Percentiles rank a stretch among this genome's conserved stretches.
phyloP scores from a whole-genome alignment of 2,113 vertebrate genomes.

The Syngnathus scovelli region DNA sequence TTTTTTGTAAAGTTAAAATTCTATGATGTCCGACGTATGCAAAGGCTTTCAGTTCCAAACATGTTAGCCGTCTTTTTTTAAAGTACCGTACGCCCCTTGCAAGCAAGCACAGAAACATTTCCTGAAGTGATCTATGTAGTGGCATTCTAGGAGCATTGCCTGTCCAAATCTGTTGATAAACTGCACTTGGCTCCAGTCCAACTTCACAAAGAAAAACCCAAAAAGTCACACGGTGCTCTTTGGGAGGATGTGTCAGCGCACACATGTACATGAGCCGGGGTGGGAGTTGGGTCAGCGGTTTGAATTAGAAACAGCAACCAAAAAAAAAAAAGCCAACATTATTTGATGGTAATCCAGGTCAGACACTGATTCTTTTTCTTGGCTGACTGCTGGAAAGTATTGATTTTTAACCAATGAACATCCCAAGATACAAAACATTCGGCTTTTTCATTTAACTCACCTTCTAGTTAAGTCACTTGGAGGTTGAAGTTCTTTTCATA shows the following conservation, averaged over 20 bases:
- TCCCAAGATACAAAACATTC: slow-evolving; percentile 1
- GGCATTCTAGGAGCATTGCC: slow-evolving; percentile 1
- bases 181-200: slow-evolving; percentile 1
- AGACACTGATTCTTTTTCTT: not conserved
- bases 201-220: slow-evolving; percentile 6
- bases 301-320: slow-evolving; percentile 4
- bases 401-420: slow-evolving; percentile 7
- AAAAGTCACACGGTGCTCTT: slow-evolving; percentile 9
- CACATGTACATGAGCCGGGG: not conserved
- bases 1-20: no score
- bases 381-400: not conserved
- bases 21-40: not conserved
- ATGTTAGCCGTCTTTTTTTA: not conserved
- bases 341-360: slow-evolving; percentile 8
- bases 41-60: not conserved
- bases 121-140: not conserved
- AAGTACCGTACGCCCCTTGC: not conserved
- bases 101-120: not conserved
- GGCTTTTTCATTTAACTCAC: slow-evolving; percentile 7
- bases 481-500: slow-evolving; percentile 2
- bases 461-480: slow-evolving; percentile 6
- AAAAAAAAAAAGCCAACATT: not conserved
- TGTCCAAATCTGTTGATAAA: slow-evolving; percentile 8
- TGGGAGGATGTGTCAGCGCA: not conserved
- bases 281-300: slow-evolving; percentile 5